These are phyloP conservation scores for Chlorospingus semifuscus DNA, from an alignment of 2,797 vertebrate species.

Conservation along the genomic window DNA sequence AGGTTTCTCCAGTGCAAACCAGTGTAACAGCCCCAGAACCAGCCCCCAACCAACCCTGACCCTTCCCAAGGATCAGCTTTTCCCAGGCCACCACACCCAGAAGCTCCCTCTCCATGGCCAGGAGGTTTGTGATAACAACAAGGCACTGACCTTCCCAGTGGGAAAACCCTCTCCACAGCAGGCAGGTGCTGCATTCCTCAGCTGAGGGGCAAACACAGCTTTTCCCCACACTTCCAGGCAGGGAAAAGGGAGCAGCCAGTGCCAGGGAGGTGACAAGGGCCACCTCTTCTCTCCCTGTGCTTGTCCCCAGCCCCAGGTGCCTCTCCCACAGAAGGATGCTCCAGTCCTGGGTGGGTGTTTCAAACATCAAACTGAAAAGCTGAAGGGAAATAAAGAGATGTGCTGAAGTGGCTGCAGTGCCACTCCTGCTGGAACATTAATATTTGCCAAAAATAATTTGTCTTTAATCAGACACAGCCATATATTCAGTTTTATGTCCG, in stretches of 20 bases:
- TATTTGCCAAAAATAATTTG: background rate
- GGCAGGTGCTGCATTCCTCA: background rate
- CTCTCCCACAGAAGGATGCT: background rate
- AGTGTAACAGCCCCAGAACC: background rate
- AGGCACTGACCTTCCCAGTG: background rate
- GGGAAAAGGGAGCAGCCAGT: background rate
- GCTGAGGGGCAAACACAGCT: background rate
- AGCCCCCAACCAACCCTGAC: fast-evolving
- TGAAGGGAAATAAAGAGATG: background rate
- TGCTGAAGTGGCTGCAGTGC: background rate
- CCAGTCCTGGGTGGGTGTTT: background rate
- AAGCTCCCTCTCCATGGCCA: too few species aligned
- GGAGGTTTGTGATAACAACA: background rate
- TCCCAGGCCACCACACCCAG: background rate
- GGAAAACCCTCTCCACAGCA: background rate
- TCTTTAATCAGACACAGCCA: background rate
- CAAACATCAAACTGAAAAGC: background rate
- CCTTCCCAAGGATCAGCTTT: background rate
- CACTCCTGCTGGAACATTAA: background rate
- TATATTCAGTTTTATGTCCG: background rate
- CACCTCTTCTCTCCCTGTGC: background rate
- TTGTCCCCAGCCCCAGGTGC: background rate
- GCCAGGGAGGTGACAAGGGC: background rate
- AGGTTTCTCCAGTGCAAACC: background rate
- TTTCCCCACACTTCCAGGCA: background rate